phyloP scores from a whole-genome alignment of 1,140 invertebrate species.

The Leptinotarsa lineolata region DNA sequence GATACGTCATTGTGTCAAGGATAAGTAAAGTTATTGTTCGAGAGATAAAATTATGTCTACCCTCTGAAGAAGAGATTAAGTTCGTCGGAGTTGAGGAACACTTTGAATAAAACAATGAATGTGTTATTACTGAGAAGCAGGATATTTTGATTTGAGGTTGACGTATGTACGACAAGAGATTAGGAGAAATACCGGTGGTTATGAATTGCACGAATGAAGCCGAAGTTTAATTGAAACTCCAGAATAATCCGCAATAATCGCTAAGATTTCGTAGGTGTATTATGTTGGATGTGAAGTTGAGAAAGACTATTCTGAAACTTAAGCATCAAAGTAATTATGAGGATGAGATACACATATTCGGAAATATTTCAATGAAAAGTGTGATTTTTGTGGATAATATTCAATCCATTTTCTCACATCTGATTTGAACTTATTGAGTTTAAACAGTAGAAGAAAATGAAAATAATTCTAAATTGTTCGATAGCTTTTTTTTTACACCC shows the following conservation, averaged over 20 bases:
- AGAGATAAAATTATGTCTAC: conserved; percentile 30
- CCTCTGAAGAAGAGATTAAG: conserved; percentile 29
- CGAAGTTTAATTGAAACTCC: background rate
- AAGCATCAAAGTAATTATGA: too few species aligned
- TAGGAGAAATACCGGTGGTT: conserved; percentile 7
- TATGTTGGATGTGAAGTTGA: background rate
- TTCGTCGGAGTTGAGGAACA: conserved; percentile 20
- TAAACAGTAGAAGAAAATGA: too few species aligned
- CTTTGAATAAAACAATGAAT: conserved; percentile 22
- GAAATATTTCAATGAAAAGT: too few species aligned
- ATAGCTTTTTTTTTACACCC: too few species aligned
- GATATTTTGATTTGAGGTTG: conserved; percentile 25
- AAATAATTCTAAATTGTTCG: too few species aligned
- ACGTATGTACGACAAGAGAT: conserved; percentile 23
- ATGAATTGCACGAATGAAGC: background rate
- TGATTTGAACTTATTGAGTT: too few species aligned
- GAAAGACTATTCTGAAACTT: background rate
- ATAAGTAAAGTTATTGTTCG: conserved; percentile 34
- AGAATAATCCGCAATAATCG: background rate
- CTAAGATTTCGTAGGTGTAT: conserved; percentile 5
- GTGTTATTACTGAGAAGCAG: conserved; percentile 17
- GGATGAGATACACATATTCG: too few species aligned
- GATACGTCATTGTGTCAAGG: conserved; percentile 37
- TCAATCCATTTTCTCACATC: too few species aligned
- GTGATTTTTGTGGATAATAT: too few species aligned